Percentiles rank a stretch among this genome's conserved stretches.
Evolutionary conservation across 2,797 vertebrate species (phyloP).

Genomic region (Acanthopagrus latus): DNA sequence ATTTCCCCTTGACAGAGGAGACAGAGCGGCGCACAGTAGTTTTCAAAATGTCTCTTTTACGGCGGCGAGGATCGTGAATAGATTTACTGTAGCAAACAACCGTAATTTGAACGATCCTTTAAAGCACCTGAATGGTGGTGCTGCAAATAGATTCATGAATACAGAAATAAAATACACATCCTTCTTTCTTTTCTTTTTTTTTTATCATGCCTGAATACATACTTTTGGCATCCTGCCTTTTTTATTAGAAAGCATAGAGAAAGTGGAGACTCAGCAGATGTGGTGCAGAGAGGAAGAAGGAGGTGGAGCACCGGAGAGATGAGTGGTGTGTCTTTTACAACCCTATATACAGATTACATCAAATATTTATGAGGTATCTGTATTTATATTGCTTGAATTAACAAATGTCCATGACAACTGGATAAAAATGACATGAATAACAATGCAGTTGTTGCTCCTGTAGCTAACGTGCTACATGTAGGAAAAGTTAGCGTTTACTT

Average conservation of each 20-base stretch:
- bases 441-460: too few relatives aligned
- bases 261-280: neutral
- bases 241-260: constrained; percentile 25
- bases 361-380: neutral
- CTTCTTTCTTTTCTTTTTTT: constrained; percentile 17
- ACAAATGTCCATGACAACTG: neutral
- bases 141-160: constrained; percentile 43
- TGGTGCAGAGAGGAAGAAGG: neutral
- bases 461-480: too few relatives aligned
- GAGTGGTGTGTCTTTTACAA: neutral
- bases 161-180: constrained; percentile 10
- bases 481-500: too few relatives aligned
- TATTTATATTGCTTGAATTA: neutral
- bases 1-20: constrained; percentile 78
- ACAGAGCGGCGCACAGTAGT: constrained; percentile 48
- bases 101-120: constrained; percentile 51
- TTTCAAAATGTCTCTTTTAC: constrained; percentile 57
- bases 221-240: constrained; percentile 24
- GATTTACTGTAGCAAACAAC: constrained; percentile 55
- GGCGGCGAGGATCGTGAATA: constrained; percentile 42
- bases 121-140: constrained; percentile 34
- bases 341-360: neutral
- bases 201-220: neutral
- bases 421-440: neutral
- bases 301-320: neutral